Base-by-base conservation (phyloP, 2,113 vertebrate species). In the Nycticebus coucang region DNA sequence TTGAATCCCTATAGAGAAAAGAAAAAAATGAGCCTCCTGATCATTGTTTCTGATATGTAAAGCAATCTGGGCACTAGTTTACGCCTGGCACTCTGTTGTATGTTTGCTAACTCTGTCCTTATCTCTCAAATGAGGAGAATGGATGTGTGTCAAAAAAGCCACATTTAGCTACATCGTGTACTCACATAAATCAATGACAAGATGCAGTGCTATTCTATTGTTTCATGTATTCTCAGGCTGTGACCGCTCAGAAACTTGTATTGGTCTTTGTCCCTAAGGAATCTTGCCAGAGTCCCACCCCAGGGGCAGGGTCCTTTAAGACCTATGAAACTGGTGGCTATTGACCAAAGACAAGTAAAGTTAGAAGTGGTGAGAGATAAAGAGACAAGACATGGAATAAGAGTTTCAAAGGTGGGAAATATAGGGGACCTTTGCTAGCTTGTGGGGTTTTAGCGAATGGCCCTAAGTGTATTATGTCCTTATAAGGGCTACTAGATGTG, bases 11-110 rank as follows among this genome's bases (percentile, higher is more conserved):
- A 7, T 28, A 83, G 10, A 64, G n/a, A 82, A 96, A 50, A 26
- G 41, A 74, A 24, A 72, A 45, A 35, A 84, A 62, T 35, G 41
- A 71, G 30, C 11, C 4, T 17, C 2, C 50, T 21, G 59, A 53
- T 19, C 35, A 15, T 1, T 0, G 1, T 28, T n/a, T 53, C 19
- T 72, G 69, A 64, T 7, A 4, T 24, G 7, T 0, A 62, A 26
- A 35, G 7, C 5, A 15, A n/a, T 30, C n/a, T 35, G 11, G 4
- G 26, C 14, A 77, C 22, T 26, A 21, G 6, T 33, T 26, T 30
- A 50, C 57, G 60, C 41, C 41, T 74, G 71, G 62, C 13, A 37
- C 30, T 87, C 24, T 50, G 8, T 62, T 72, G 33, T 18, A 13
- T n/a, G 9, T 19, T 50, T 50, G 17, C n/a, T 14, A 15, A 19